Evolutionary conservation across 2,113 vertebrate species (phyloP), one percentile per base, ranked within the genome.

Genomic region (Oreochromis tanganicae): DNA sequence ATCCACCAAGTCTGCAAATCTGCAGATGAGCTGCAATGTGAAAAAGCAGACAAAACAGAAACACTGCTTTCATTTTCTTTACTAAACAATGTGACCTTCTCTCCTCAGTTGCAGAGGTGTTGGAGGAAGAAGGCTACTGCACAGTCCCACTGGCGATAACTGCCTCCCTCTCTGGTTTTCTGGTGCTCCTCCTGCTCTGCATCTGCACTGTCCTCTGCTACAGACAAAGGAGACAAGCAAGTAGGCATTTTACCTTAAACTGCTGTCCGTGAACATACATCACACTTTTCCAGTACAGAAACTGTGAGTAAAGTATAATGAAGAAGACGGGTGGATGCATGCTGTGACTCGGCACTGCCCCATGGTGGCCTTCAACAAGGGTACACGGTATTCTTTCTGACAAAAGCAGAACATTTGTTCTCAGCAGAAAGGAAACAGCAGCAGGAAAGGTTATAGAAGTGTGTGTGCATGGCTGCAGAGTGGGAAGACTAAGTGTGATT

Each of bases 271-370:
- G 80, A 75, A 81, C 83, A 84, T 88, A 63, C 10, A 24, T 19
- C 57, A 6, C 46, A 48, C 54, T 38, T 83, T 85, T 46, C 83
- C 63, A 43, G 21, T 32, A 8, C 75, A 86, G 83, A 92, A 87
- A 84, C 83, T 82, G 88, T 92, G 92, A 95, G 94, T 94, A 94
- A 94, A 94, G 84, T 82, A 85, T 94, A 93, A 95, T 93, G 85
- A 95, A 91, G 91, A 91, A 85, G 89, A 88, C 81, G n/a, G 85
- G 82, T n/a, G 78, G 90, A 85, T 83, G 81, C 88, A 68, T 14
- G 59, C 89, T 85, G 93, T 88, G 92, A 85, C 86, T 89, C 43
- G 12, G 36, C 84, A 84, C 84, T 88, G 85, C 88, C 86, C 90
- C 54, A 19, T 8, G 32, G 84, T 85, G 91, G 83, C 88, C 92